phyloP scores from a whole-genome alignment of 2,888 invertebrate species.

The Athalia cordata region DNA sequence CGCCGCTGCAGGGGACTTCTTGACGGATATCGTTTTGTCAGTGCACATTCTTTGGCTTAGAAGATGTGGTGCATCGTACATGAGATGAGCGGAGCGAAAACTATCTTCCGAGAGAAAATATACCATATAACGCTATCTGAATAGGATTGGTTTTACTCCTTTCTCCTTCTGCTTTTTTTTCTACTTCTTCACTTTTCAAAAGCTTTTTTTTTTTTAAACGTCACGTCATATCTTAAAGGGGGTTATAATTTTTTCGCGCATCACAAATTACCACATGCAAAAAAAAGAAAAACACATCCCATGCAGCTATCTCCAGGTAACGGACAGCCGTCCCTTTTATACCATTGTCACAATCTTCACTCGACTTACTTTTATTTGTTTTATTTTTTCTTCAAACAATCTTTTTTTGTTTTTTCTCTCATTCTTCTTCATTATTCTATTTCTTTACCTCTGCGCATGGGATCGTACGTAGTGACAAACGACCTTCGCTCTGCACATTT shows the following conservation, averaged over 20 bases:
- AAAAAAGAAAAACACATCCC: no score
- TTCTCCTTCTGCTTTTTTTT: not conserved
- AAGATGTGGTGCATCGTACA: no score
- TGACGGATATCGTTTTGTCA: constrained; percentile 34
- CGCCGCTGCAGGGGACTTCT: constrained; percentile 17
- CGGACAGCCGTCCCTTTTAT: constrained; percentile 14
- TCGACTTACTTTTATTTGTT: not conserved
- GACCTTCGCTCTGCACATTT: constrained; percentile 19
- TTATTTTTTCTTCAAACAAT: not conserved
- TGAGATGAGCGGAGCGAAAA: constrained; percentile 3
- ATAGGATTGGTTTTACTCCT: constrained; percentile 13
- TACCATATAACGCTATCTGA: constrained; percentile 8
- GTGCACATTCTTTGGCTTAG: not conserved
- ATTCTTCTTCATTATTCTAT: not conserved
- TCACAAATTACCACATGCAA: constrained; percentile 6
- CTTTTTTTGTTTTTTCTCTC: not conserved
- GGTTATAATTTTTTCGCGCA: constrained; percentile 6
- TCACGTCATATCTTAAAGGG: constrained; percentile 25
- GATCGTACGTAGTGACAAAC: constrained; percentile 1
- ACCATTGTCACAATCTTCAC: constrained; percentile 22
- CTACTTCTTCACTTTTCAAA: not conserved
- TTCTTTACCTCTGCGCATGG: not conserved
- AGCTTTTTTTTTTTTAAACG: not conserved
- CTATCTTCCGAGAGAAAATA: constrained; percentile 12
- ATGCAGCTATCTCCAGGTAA: not conserved